Percentiles rank a stretch among this genome's conserved stretches.
Evolutionary conservation across 2,888 invertebrate species (phyloP).

Genomic region (Asteroscopus sphinx): DNA sequence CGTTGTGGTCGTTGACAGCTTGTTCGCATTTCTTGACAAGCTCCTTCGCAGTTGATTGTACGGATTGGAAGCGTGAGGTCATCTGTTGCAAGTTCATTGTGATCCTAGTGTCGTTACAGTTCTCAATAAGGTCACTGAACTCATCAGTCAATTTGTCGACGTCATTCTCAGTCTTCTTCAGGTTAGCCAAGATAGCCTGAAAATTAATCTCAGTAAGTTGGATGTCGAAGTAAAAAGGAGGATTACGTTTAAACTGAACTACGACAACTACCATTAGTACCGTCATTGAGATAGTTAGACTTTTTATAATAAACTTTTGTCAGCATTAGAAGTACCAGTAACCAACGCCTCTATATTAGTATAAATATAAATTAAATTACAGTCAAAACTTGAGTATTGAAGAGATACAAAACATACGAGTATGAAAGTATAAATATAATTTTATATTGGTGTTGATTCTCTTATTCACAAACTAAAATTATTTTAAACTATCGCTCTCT

Average conservation of each 20-base stretch:
- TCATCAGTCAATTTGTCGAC: constrained; percentile 96
- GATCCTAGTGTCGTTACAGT: constrained; percentile 95
- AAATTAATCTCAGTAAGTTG: constrained; percentile 56
- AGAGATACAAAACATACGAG: constrained; percentile 40
- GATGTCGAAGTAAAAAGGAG: constrained; percentile 13
- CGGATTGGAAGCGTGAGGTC: constrained; percentile 96
- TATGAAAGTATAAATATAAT: constrained; percentile 45
- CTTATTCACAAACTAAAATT: no score
- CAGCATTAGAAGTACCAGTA: constrained; percentile 67
- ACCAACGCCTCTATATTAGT: constrained; percentile 69
- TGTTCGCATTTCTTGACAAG: constrained; percentile 97
- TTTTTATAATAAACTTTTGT: constrained; percentile 39
- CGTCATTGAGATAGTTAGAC: constrained; percentile 52
- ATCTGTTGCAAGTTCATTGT: constrained; percentile 97
- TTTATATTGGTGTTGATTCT: no score
- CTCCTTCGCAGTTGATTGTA: constrained; percentile 96
- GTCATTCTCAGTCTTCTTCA: constrained; percentile 95
- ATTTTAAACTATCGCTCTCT: no score
- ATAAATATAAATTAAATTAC: constrained; percentile 57
- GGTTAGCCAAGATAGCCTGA: constrained; percentile 93
- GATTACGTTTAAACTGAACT: constrained; percentile 77
- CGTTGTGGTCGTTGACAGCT: constrained; percentile 94
- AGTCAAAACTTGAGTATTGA: constrained; percentile 47
- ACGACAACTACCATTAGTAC: constrained; percentile 86
- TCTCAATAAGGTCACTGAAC: constrained; percentile 95